Percentiles rank a stretch among this genome's conserved stretches.
Evolutionary conservation across 35 echinoderm and acorn worm species (phyloP).

Genomic region (Chiridota heheva): DNA sequence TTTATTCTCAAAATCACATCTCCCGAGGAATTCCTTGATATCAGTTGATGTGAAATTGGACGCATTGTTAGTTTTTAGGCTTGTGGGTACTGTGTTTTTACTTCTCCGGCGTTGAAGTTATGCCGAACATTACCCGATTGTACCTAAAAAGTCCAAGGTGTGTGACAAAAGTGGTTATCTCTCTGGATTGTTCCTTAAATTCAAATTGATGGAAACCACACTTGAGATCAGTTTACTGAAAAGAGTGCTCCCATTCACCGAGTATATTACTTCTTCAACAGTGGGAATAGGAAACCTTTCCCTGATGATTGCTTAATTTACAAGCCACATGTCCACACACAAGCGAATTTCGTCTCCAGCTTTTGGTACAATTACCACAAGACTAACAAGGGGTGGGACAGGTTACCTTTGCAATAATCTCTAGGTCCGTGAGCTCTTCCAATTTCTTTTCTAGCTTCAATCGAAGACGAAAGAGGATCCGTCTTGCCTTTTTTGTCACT

Average conservation of each 20-base stretch:
- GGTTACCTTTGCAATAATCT: slow-evolving; percentile 66
- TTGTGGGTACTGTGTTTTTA: slow-evolving; percentile 57
- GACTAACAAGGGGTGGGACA: slow-evolving; percentile 61
- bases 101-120: slow-evolving; percentile 58
- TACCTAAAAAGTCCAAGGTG: slow-evolving; percentile 62
- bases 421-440: slow-evolving; percentile 54
- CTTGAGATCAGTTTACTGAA: slow-evolving; percentile 78
- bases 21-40: no score
- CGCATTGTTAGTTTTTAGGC: no score
- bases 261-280: slow-evolving; percentile 71
- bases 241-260: slow-evolving; percentile 59
- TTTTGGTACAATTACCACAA: slow-evolving; percentile 77
- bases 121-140: slow-evolving; percentile 67
- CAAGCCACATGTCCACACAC: slow-evolving; percentile 69
- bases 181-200: slow-evolving; percentile 45
- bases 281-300: slow-evolving; percentile 72
- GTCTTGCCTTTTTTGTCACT: slow-evolving; percentile 51
- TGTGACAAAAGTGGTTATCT: slow-evolving; percentile 73
- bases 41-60: no score
- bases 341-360: slow-evolving; percentile 61
- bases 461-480: slow-evolving; percentile 46
- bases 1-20: no score
- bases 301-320: slow-evolving; percentile 52
- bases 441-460: slow-evolving; percentile 51
- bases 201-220: slow-evolving; percentile 78